Evolutionary conservation across 1,140 invertebrate genomes (phyloP).

Genomic region (Diabrotica virgifera): DNA sequence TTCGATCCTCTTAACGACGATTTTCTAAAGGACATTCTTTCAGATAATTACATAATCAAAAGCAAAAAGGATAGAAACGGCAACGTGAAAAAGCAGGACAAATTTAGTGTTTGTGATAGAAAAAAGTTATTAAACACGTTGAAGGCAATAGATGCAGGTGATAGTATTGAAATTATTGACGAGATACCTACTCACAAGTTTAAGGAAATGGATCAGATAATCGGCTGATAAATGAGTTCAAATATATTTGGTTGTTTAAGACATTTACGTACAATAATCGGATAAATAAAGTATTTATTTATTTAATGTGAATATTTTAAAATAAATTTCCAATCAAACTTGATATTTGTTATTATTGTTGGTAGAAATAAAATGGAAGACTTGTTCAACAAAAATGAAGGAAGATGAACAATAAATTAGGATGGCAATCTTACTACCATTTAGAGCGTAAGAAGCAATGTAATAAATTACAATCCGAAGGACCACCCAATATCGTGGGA

Average conservation of each 20-base stretch:
- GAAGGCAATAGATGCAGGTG: conserved; percentile 62
- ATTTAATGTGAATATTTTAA: neutral
- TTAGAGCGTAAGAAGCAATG: too few relatives aligned
- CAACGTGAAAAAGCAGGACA: conserved; percentile 40
- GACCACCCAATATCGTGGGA: too few relatives aligned
- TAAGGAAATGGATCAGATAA: neutral
- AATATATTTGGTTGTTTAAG: neutral
- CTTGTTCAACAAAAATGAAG: too few relatives aligned
- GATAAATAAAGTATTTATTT: conserved; percentile 4
- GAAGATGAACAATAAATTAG: too few relatives aligned
- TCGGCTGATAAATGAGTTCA: neutral
- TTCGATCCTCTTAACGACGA: conserved; percentile 25
- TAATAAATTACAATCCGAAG: too few relatives aligned
- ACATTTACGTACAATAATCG: neutral
- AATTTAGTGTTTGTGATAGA: conserved; percentile 50
- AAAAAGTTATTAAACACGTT: conserved; percentile 61
- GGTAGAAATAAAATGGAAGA: too few relatives aligned
- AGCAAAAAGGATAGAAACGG: conserved; percentile 36
- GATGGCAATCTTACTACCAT: too few relatives aligned
- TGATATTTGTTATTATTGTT: too few relatives aligned
- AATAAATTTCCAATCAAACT: too few relatives aligned
- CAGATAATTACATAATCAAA: conserved; percentile 39
- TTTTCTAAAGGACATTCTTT: conserved; percentile 38
- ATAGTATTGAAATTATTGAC: conserved; percentile 49
- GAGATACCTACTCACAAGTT: conserved; percentile 20